Conservation (phyloP, 1,140 invertebrate genomes). For the Radopholus similis region DNA sequence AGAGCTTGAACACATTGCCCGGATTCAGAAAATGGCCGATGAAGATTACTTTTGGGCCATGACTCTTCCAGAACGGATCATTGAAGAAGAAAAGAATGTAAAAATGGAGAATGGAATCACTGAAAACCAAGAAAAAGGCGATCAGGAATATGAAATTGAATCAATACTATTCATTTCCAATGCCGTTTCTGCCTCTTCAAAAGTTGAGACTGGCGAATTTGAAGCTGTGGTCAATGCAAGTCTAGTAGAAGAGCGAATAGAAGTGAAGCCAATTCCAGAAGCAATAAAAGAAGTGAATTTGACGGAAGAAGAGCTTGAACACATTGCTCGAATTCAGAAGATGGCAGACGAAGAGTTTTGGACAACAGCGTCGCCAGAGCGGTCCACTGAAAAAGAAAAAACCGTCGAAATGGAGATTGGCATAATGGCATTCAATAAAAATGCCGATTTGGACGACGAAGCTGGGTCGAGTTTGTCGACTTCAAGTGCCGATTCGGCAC, state of each 20-base stretch:
- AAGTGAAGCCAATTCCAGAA: no score
- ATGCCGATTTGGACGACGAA: not conserved
- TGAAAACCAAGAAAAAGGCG: not conserved
- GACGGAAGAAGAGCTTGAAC: conserved; percentile 39
- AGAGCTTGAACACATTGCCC: conserved; percentile 24
- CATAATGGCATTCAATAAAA: not conserved
- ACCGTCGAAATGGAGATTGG: not conserved
- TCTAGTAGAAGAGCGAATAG: no score
- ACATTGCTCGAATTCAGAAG: conserved; percentile 37
- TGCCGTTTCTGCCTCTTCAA: not conserved
- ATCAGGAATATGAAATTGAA: not conserved
- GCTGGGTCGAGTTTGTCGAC: not conserved
- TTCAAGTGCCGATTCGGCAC: not conserved
- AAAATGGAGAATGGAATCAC: not conserved
- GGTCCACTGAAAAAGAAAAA: not conserved
- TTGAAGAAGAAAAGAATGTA: no score
- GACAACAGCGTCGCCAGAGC: not conserved
- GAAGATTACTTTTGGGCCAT: not conserved
- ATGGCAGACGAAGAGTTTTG: conserved; percentile 15
- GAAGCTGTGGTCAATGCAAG: no score
- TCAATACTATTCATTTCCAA: not conserved
- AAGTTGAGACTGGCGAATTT: not conserved
- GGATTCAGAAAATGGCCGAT: conserved; percentile 33
- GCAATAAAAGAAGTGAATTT: conserved; percentile 16
- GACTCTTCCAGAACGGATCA: not conserved